Conservation (phyloP, 2,797 vertebrate species). For the Tenualosa ilisha region DNA sequence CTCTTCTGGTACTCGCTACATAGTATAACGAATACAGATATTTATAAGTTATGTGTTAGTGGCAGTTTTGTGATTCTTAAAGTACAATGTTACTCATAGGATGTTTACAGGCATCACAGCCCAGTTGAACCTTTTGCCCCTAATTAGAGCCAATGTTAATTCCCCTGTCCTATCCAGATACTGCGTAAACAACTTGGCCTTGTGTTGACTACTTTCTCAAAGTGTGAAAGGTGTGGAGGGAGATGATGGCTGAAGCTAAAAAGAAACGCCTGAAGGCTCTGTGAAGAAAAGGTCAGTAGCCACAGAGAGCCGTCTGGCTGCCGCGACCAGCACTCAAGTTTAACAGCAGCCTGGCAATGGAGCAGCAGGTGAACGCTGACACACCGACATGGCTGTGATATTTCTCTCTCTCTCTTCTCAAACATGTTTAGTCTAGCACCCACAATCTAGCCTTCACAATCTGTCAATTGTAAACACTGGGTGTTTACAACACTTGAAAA, state of each 20-base stretch:
- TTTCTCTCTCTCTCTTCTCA: background rate
- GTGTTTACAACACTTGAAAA: too few species aligned
- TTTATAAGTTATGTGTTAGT: too few species aligned
- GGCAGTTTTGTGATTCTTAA: too few species aligned
- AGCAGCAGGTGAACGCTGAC: background rate
- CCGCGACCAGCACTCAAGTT: background rate
- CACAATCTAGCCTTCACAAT: background rate
- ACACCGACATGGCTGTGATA: background rate
- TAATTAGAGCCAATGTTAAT: background rate
- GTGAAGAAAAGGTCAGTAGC: constrained; percentile 17
- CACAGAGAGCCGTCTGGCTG: background rate
- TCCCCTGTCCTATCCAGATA: background rate
- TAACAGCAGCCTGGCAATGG: background rate
- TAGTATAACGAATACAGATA: too few species aligned
- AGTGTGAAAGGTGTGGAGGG: background rate
- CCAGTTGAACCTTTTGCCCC: too few species aligned
- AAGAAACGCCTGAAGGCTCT: background rate
- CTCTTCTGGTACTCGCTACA: too few species aligned
- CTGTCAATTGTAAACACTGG: background rate
- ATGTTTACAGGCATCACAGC: too few species aligned
- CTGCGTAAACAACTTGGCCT: background rate
- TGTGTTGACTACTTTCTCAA: background rate
- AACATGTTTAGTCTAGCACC: background rate
- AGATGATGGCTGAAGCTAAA: background rate
- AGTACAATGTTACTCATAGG: too few species aligned